phyloP scores from a whole-genome alignment of 2,888 invertebrate species.

The Eulithis testata region DNA sequence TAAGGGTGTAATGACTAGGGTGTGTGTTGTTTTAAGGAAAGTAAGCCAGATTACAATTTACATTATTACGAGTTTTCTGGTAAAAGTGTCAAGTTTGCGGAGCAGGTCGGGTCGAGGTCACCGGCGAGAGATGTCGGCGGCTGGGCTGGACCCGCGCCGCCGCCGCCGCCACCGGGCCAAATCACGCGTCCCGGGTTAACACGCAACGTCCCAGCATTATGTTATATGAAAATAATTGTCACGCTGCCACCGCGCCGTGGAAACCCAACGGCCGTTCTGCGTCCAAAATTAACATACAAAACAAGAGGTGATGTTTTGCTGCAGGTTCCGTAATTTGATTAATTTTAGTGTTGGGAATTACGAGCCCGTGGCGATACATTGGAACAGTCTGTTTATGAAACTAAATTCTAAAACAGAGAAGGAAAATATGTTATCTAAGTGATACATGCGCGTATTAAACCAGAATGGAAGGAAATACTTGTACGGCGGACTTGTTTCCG shows the following conservation, averaged over 20 bases:
- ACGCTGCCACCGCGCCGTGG: slow-evolving; percentile 49
- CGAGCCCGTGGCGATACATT: slow-evolving; percentile 17
- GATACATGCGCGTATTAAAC: neutral
- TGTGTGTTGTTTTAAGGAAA: slow-evolving; percentile 55
- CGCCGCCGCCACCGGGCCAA: slow-evolving; percentile 50
- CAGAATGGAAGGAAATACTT: neutral
- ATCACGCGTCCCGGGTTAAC: slow-evolving; percentile 70
- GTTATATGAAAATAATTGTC: slow-evolving; percentile 80
- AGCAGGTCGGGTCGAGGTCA: slow-evolving; percentile 45
- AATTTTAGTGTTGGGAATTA: slow-evolving; percentile 60
- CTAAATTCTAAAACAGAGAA: slow-evolving; percentile 12
- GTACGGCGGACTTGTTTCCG: no score
- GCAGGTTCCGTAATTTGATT: slow-evolving; percentile 72
- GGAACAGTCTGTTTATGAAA: slow-evolving; percentile 16
- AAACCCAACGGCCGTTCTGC: slow-evolving; percentile 58
- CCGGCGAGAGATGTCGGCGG: slow-evolving; percentile 40
- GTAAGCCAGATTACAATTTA: slow-evolving; percentile 67
- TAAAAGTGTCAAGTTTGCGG: slow-evolving; percentile 55
- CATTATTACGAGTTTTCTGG: slow-evolving; percentile 70
- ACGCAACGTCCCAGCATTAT: slow-evolving; percentile 72
- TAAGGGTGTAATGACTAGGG: slow-evolving; percentile 52
- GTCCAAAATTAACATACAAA: slow-evolving; percentile 65
- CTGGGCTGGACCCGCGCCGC: slow-evolving; percentile 33
- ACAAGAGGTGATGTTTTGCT: slow-evolving; percentile 67
- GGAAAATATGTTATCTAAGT: slow-evolving; percentile 4